Percentiles rank a stretch among this genome's conserved stretches.
Conservation (phyloP, 2,797 vertebrate species). For the Gephyroberyx darwinii region DNA sequence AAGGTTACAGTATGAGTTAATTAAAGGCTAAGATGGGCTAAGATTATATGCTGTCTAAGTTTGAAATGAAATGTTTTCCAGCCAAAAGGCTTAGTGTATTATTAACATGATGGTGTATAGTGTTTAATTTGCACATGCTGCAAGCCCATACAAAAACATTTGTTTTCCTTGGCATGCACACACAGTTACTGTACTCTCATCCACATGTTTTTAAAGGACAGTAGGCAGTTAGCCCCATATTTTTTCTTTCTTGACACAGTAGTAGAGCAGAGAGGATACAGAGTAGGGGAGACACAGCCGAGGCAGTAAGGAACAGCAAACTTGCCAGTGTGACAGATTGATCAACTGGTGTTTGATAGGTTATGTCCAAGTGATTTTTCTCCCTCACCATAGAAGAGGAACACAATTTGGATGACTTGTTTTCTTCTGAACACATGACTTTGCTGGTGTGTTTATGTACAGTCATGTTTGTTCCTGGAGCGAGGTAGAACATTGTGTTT, state of each 20-base stretch:
- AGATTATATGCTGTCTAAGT: not conserved
- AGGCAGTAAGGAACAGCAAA: not conserved
- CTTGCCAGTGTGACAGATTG: too few relatives aligned
- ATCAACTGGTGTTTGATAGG: too few relatives aligned
- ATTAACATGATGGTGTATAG: not conserved
- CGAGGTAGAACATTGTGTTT: not conserved
- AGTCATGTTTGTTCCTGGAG: not conserved
- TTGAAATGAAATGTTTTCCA: not conserved
- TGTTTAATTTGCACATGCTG: conserved; percentile 1
- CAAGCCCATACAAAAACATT: not conserved
- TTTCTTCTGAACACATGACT: not conserved
- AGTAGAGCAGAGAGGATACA: not conserved
- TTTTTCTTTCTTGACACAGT: not conserved
- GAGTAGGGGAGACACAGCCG: not conserved
- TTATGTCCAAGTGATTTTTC: too few relatives aligned
- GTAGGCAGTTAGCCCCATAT: conserved; percentile 1
- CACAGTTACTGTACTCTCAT: not conserved
- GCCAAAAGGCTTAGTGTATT: not conserved
- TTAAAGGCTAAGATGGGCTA: conserved; percentile 19
- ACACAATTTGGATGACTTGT: not conserved
- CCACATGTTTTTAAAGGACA: not conserved
- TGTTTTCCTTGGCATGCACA: not conserved
- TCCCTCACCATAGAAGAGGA: too few relatives aligned
- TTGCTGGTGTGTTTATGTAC: not conserved
- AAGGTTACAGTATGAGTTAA: conserved; percentile 1